These are phyloP conservation scores for Poeciliopsis retropinna DNA, from an alignment of 2,113 vertebrate species.

Conservation along the genomic window DNA sequence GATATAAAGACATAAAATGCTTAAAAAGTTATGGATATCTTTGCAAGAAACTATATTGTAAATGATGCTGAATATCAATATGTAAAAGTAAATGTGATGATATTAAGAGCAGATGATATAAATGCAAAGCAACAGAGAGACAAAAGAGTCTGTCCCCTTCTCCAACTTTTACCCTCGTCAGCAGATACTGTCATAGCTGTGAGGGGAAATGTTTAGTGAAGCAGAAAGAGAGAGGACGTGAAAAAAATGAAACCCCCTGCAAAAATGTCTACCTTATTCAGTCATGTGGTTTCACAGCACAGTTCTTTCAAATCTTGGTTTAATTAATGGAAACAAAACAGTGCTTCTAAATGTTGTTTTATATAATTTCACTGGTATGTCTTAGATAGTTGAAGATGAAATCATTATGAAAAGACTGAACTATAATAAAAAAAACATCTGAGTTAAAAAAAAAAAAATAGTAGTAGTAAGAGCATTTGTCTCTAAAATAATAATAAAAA, in stretches of 20 bases:
- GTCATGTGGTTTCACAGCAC: constrained; percentile 33
- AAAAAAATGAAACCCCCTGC: constrained; percentile 8
- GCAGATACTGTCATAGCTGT: constrained; percentile 54
- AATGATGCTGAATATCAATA: neutral
- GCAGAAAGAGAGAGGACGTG: constrained; percentile 47
- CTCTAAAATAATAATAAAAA: constrained; percentile 10
- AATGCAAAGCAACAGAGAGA: constrained; percentile 22
- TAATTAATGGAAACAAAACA: constrained; percentile 41
- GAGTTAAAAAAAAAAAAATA: neutral
- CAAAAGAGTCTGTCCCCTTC: constrained; percentile 37
- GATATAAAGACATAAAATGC: no score
- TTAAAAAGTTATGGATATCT: neutral
- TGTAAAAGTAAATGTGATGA: neutral
- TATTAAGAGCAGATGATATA: neutral
- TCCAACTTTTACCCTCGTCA: constrained; percentile 57
- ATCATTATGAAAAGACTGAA: neutral
- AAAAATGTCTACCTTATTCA: constrained; percentile 37
- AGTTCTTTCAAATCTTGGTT: constrained; percentile 44
- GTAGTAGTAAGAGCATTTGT: neutral
- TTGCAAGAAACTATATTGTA: neutral
- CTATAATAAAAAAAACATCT: neutral
- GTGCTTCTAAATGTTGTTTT: constrained; percentile 25
- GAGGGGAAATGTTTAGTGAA: constrained; percentile 49
- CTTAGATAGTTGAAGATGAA: neutral
- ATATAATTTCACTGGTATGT: constrained; percentile 16